A percentile compares a stretch with the other conserved stretches of the same genome.
These are phyloP conservation scores for Odontocolon sp. DNA, from an alignment of 2,888 invertebrate species.

Conservation along the genomic window DNA sequence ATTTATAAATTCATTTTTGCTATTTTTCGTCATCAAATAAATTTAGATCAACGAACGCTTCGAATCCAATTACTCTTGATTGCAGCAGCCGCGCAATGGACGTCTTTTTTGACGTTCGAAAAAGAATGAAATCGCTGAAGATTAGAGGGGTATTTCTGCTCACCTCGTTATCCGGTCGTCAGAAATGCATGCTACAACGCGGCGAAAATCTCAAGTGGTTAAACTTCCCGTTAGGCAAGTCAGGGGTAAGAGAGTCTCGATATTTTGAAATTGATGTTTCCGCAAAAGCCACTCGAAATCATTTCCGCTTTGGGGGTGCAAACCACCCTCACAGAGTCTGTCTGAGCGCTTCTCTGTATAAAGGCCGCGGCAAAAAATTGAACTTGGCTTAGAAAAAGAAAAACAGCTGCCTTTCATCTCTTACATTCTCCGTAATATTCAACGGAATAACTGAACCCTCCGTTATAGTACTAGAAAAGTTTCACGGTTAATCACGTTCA, in stretches of 20 bases:
- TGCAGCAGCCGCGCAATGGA: neutral
- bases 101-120: neutral
- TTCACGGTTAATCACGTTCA: conserved; percentile 26
- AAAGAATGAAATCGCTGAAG: no score
- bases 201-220: conserved; percentile 51
- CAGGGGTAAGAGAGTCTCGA: conserved; percentile 14
- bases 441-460: neutral
- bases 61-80: conserved; percentile 9
- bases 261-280: conserved; percentile 63
- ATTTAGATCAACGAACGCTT: conserved; percentile 45
- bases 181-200: conserved; percentile 30
- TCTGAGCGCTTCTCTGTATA: conserved; percentile 60
- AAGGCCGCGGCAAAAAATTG: conserved; percentile 60
- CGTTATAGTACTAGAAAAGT: conserved; percentile 4
- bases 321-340: conserved; percentile 55
- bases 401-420: conserved; percentile 44
- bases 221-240: conserved; percentile 12
- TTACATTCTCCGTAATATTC: neutral
- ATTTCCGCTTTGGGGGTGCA: conserved; percentile 68
- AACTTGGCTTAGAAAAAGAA: conserved; percentile 56
- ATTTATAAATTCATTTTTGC: conserved; percentile 77
- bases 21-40: conserved; percentile 66
- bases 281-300: conserved; percentile 72
- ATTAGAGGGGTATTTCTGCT: no score
- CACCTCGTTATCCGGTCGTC: conserved; percentile 33